Evolutionary conservation across 1,140 invertebrate genomes (phyloP), one percentile per base, ranked within the genome.

Genomic region (Marisa cornuarietis): DNA sequence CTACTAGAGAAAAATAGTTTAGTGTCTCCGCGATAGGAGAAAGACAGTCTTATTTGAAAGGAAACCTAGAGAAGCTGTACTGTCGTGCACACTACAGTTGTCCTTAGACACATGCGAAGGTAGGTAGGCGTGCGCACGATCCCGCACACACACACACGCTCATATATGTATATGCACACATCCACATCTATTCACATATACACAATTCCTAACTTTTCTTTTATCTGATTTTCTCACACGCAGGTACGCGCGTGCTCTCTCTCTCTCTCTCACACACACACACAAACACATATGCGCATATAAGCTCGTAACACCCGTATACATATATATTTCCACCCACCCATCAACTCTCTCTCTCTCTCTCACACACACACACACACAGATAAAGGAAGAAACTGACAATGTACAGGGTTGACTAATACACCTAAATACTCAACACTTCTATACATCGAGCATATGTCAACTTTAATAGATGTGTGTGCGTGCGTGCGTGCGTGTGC

Each of bases 401-500:
- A 9, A 8, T 42, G 26, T 18, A 9, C 11, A 14, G 51, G 49
- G 49, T n/a, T 2, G 9, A 6, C 5, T 16, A 18, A 69, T 2
- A 69, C 6, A 69, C 8, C 7, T 13, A 69, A 0, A 16, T 7
- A 20, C n/a, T n/a, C n/a, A n/a, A n/a, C 8, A n/a, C 2, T 13
- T 13, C 16, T 26, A n/a, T 14, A 26, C 1, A 6, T 13, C 66
- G 42, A 26, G 0, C 71, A n/a, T 24, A 11, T 49, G 71, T 42
- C 10, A 16, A 4, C 0, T 73, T 5, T 49, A 73, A 3, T 18
- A 14, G 42, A 49, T 73, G 71, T 73, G 16, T 54, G 16, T 73
- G 71, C 49, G 71, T 73, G 71, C 49, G 71, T 73, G 71, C 49
- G 0, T 8, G 16, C n/a, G n/a, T n/a, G n/a, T n/a, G n/a, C n/a